These are phyloP conservation scores for Poeciliopsis prolifica DNA, from an alignment of 2,113 vertebrate species.

Conservation along the genomic window DNA sequence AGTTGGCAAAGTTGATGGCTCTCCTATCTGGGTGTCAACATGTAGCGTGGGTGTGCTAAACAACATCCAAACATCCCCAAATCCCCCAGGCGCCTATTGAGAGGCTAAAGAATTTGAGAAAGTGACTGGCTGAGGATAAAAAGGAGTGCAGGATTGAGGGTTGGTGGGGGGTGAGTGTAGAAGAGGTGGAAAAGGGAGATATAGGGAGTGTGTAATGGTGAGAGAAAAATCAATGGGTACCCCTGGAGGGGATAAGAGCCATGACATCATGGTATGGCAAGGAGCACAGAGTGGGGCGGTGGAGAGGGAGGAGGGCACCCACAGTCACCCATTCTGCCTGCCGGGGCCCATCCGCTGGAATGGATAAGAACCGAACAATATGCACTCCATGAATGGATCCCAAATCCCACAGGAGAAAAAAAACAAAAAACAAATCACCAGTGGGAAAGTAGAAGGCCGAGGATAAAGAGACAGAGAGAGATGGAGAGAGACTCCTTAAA, in stretches of 20 bases:
- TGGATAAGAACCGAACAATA: constrained; percentile 77
- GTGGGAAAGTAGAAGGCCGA: constrained; percentile 63
- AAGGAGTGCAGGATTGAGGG: constrained; percentile 43
- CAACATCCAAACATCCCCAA: constrained; percentile 74
- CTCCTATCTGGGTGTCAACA: constrained; percentile 66
- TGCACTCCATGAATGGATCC: constrained; percentile 70
- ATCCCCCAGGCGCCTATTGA: constrained; percentile 69
- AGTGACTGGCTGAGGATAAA: constrained; percentile 54
- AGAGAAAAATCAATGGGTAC: constrained; percentile 72
- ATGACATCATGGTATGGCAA: constrained; percentile 79
- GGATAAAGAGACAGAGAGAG: constrained; percentile 61
- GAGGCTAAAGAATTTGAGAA: constrained; percentile 67
- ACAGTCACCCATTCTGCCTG: constrained; percentile 68
- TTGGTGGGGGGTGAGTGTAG: neutral
- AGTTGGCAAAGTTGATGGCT: constrained; percentile 50
- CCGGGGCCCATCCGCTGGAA: constrained; percentile 71
- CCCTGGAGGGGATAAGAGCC: constrained; percentile 68
- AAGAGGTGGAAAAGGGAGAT: constrained; percentile 50
- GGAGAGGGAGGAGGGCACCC: constrained; percentile 32
- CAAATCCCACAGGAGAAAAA: constrained; percentile 72
- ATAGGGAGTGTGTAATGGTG: constrained; percentile 64
- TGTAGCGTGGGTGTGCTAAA: constrained; percentile 69
- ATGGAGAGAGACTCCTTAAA: constrained; percentile 61
- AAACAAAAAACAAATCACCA: constrained; percentile 71
- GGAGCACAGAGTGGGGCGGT: constrained; percentile 48